Conservation (phyloP, 2,888 invertebrate species). For the Harpagoxenus sublaevis region DNA sequence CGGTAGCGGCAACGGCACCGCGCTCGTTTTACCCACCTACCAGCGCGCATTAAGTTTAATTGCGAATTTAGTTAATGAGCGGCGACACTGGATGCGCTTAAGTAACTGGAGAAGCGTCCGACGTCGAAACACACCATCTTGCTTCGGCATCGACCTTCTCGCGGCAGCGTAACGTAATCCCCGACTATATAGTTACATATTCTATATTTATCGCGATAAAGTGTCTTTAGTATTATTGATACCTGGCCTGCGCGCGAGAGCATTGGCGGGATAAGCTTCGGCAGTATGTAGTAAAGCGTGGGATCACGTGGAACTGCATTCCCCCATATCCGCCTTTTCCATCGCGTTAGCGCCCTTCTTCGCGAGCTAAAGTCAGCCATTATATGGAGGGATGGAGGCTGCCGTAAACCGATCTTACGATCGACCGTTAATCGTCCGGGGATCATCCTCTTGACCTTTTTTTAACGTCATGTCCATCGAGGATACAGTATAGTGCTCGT, state of each 20-base stretch:
- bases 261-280: slow-evolving; percentile 65
- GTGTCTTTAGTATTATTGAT: slow-evolving; percentile 75
- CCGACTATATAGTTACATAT: slow-evolving; percentile 59
- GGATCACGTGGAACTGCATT: slow-evolving; percentile 40
- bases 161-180: slow-evolving; percentile 66
- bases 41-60: slow-evolving; percentile 47
- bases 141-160: slow-evolving; percentile 10
- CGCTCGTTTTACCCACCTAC: slow-evolving; percentile 36
- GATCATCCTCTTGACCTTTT: slow-evolving; percentile 55
- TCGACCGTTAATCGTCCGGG: slow-evolving; percentile 72
- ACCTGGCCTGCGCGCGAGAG: slow-evolving; percentile 47
- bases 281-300: slow-evolving; percentile 67
- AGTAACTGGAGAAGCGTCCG: slow-evolving; percentile 47
- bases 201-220: slow-evolving; percentile 74
- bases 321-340: slow-evolving; percentile 20
- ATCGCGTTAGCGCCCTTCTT: slow-evolving; percentile 8
- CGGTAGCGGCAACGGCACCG: not conserved
- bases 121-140: slow-evolving; percentile 27
- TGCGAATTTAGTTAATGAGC: slow-evolving; percentile 54
- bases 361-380: slow-evolving; percentile 25
- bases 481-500: not conserved
- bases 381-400: not conserved
- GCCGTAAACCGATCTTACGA: slow-evolving; percentile 73
- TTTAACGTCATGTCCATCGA: slow-evolving; percentile 24
- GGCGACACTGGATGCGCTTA: slow-evolving; percentile 51